Evolutionary conservation across 2,113 vertebrate genomes (phyloP).

Genomic region (Nipponia nippon): DNA sequence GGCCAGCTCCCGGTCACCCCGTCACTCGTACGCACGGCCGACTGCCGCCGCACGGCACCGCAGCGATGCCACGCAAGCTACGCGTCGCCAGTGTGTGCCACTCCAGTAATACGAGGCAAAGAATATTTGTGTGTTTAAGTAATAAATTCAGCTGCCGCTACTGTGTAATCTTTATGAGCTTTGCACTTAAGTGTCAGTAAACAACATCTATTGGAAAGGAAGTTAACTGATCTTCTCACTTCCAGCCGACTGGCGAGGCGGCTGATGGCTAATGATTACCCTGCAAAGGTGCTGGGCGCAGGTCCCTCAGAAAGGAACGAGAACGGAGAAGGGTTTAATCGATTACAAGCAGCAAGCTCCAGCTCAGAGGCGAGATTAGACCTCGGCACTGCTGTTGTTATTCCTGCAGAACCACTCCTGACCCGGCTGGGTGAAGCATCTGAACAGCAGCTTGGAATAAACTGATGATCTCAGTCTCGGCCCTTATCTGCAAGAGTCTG

Average conservation of each 20-base stretch:
- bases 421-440: not conserved
- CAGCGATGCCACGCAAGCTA: not conserved
- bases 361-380: not conserved
- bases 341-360: not conserved
- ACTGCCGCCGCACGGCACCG: rapidly evolving
- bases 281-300: not conserved
- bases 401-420: constrained; percentile 23
- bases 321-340: not conserved
- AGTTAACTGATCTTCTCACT: not conserved
- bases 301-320: not conserved
- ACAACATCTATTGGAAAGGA: not conserved
- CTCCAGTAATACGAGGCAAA: not conserved
- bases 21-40: not conserved
- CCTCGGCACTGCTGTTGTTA: not conserved
- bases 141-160: not conserved
- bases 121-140: not conserved
- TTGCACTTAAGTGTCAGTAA: not conserved
- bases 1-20: not conserved
- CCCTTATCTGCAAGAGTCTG: constrained; percentile 1
- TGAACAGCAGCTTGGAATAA: not conserved
- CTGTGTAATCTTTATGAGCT: not conserved
- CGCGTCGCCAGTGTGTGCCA: not conserved
- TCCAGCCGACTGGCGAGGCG: rapidly evolving
- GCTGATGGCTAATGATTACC: not conserved
- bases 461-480: not conserved